phyloP scores from a whole-genome alignment of 2,113 vertebrate species.

The Lasiurus cinereus region DNA sequence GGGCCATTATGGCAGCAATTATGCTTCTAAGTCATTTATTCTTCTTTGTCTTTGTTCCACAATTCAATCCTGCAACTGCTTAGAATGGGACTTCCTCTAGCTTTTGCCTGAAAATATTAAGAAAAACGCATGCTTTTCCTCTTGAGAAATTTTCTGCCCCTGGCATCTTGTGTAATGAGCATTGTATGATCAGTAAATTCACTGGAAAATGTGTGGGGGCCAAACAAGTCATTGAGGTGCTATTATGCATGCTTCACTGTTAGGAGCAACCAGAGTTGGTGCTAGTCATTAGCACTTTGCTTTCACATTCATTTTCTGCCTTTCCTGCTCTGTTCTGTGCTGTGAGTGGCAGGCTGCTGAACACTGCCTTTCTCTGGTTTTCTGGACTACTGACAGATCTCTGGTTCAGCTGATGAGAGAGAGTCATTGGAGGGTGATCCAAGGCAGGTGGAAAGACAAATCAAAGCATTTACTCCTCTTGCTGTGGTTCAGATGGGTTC shows the following conservation, averaged over 20 bases:
- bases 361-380: background rate
- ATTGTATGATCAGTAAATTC: constrained; percentile 39
- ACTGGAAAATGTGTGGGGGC: background rate
- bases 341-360: background rate
- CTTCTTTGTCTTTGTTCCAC: constrained; percentile 65
- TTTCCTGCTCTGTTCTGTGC: background rate
- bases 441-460: background rate
- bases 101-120: constrained; percentile 47
- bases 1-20: constrained; percentile 35
- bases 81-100: constrained; percentile 19
- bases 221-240: background rate
- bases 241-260: background rate
- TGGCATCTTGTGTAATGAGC: constrained; percentile 29
- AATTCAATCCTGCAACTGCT: constrained; percentile 46
- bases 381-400: background rate
- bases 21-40: constrained; percentile 53
- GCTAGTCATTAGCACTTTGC: background rate
- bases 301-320: background rate
- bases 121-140: constrained; percentile 36
- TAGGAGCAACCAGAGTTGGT: background rate
- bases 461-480: background rate
- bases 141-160: background rate
- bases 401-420: background rate
- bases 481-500: background rate
- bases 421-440: background rate